Percentiles rank a stretch among this genome's conserved stretches.
phyloP scores from a whole-genome alignment of 2,797 vertebrate species.

The Crocodylus rhombifer region DNA sequence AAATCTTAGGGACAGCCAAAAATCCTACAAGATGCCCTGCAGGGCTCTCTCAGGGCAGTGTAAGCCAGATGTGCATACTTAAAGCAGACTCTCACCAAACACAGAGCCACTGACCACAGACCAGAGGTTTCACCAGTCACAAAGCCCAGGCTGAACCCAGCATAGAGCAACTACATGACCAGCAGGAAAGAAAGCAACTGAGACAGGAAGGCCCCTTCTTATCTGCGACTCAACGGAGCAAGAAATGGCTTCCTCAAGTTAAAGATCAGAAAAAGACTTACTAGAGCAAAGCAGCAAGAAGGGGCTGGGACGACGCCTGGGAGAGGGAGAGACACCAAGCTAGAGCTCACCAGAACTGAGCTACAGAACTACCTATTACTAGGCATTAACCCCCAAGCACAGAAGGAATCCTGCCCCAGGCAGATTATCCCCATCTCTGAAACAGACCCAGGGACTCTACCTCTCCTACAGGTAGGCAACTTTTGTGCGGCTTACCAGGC shows the following conservation, averaged over 20 bases:
- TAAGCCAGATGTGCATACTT: not conserved
- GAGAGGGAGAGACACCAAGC: not conserved
- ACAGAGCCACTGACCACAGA: not conserved
- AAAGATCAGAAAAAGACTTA: not conserved
- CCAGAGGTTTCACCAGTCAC: not conserved
- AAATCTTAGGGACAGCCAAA: no score
- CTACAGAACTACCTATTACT: not conserved
- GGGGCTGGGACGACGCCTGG: not conserved
- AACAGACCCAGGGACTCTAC: not conserved
- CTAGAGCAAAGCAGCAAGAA: not conserved
- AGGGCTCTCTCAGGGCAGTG: not conserved
- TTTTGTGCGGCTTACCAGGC: not conserved
- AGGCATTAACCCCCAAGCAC: not conserved
- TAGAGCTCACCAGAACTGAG: not conserved
- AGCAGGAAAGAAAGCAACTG: not conserved
- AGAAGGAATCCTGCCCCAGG: not conserved
- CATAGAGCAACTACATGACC: not conserved
- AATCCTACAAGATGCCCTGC: not conserved
- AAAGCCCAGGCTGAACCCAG: not conserved
- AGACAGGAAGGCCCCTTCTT: not conserved
- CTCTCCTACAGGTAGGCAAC: not conserved
- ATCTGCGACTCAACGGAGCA: not conserved
- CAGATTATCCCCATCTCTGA: accelerated
- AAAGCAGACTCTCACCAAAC: not conserved
- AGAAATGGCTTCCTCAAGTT: not conserved